Conservation (phyloP, 64 coral and sea anemone genomes). For the Montipora efflorescens region DNA sequence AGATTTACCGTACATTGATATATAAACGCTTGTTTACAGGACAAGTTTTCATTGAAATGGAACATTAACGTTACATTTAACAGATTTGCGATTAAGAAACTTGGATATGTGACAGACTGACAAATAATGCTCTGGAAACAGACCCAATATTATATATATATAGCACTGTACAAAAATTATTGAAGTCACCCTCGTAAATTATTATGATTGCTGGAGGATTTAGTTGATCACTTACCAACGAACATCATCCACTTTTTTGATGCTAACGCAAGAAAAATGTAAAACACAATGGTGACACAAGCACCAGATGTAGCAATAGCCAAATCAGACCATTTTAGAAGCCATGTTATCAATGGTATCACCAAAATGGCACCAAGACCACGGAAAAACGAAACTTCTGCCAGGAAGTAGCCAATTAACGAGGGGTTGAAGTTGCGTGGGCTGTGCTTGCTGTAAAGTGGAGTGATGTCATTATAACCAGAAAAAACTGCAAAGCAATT, state of each 20-base stretch:
- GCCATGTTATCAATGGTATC: constrained; percentile 72
- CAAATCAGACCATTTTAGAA: constrained; percentile 74
- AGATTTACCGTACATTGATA: too few species aligned
- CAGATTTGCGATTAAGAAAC: too few species aligned
- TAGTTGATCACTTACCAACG: constrained; percentile 63
- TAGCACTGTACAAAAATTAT: too few species aligned
- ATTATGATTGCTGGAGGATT: neutral
- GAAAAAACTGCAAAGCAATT: constrained; percentile 83
- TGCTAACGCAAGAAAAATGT: constrained; percentile 79
- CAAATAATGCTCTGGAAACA: too few species aligned
- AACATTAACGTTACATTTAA: too few species aligned
- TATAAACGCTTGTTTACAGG: too few species aligned
- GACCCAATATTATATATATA: too few species aligned
- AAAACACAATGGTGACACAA: constrained; percentile 38
- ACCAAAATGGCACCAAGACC: constrained; percentile 83
- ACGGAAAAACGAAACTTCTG: constrained; percentile 58
- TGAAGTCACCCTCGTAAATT: too few species aligned
- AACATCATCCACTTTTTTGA: constrained; percentile 89
- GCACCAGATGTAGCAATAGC: constrained; percentile 86
- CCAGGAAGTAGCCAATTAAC: constrained; percentile 85
- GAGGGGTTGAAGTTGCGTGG: constrained; percentile 80
- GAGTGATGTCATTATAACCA: constrained; percentile 91
- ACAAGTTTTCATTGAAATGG: too few species aligned
- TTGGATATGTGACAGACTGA: too few species aligned
- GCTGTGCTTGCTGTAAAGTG: constrained; percentile 70